These are phyloP conservation scores for Etheostoma nigrum DNA, from an alignment of 2,797 vertebrate species.

Conservation along the genomic window DNA sequence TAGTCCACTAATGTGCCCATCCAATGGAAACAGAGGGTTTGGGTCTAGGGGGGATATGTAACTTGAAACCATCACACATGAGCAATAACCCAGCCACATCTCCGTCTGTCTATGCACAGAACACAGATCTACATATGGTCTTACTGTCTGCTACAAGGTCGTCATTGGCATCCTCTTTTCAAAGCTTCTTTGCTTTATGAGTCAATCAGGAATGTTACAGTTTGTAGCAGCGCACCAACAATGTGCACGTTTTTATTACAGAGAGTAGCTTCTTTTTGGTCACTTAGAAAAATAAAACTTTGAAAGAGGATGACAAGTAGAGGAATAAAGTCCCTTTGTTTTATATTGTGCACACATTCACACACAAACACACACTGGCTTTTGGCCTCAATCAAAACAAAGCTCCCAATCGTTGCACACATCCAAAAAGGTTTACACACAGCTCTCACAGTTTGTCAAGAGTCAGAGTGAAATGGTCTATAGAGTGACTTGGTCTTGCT, in stretches of 20 bases:
- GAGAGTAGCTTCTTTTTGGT: slow-evolving; percentile 75
- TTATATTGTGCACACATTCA: slow-evolving; percentile 57
- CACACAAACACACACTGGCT: slow-evolving; percentile 19
- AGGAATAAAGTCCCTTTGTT: slow-evolving; percentile 82
- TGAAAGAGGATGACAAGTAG: slow-evolving; percentile 80
- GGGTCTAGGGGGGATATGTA: slow-evolving; percentile 68
- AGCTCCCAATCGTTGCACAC: slow-evolving; percentile 41
- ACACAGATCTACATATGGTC: slow-evolving; percentile 61
- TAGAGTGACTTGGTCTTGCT: slow-evolving; percentile 75
- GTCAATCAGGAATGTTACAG: slow-evolving; percentile 72
- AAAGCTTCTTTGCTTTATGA: slow-evolving; percentile 65
- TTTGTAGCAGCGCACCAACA: slow-evolving; percentile 54
- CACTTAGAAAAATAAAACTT: slow-evolving; percentile 82
- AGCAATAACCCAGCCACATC: slow-evolving; percentile 53
- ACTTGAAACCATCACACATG: slow-evolving; percentile 75
- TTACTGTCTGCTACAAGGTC: slow-evolving; percentile 76
- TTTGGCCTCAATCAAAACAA: slow-evolving; percentile 55
- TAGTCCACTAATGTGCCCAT: slow-evolving; percentile 83
- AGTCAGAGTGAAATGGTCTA: slow-evolving; percentile 77
- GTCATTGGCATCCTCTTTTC: slow-evolving; percentile 74
- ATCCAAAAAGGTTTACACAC: slow-evolving; percentile 47
- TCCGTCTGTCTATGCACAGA: slow-evolving; percentile 58
- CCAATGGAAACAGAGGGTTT: slow-evolving; percentile 77
- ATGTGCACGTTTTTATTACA: slow-evolving; percentile 50
- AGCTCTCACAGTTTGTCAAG: slow-evolving; percentile 78